Evolutionary conservation across 64 coral and sea anemone species (phyloP).

Genomic region (Pocillopora verrucosa): DNA sequence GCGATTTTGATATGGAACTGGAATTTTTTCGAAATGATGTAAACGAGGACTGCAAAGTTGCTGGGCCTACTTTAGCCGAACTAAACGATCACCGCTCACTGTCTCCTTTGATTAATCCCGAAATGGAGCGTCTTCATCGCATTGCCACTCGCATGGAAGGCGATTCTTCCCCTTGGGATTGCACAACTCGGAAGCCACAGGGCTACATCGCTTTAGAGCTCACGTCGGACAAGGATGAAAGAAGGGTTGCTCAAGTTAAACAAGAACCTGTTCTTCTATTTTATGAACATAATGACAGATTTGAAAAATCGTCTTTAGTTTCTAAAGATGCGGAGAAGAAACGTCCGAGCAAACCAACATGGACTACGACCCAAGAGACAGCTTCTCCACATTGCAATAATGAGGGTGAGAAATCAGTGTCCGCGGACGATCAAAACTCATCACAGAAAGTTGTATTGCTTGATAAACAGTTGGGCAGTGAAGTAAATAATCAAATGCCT

Average conservation of each 20-base stretch:
- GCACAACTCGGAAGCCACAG: conserved; percentile 29
- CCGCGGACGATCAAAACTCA: neutral
- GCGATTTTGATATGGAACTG: conserved; percentile 82
- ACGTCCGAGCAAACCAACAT: conserved; percentile 28
- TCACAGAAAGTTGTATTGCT: conserved; percentile 27
- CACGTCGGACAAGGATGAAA: conserved; percentile 16
- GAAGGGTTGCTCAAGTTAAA: conserved; percentile 16
- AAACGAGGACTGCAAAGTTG: conserved; percentile 67
- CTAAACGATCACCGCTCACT: conserved; percentile 83
- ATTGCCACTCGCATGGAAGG: conserved; percentile 76
- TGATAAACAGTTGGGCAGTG: conserved; percentile 48
- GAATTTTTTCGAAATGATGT: conserved; percentile 83
- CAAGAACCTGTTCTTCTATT: conserved; percentile 1
- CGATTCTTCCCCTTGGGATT: conserved; percentile 42
- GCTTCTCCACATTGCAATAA: conserved; percentile 6
- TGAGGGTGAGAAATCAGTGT: conserved; percentile 20
- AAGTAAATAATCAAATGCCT: conserved; percentile 23
- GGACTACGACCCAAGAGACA: conserved; percentile 23
- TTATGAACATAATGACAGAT: neutral
- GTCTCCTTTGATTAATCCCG: conserved; percentile 94
- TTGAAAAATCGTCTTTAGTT: neutral
- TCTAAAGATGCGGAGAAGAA: conserved; percentile 18
- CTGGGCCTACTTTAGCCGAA: conserved; percentile 93
- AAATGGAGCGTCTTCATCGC: conserved; percentile 95
- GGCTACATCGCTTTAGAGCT: conserved; percentile 32